Evolutionary conservation across 2,888 invertebrate genomes (phyloP), one percentile per base, ranked within the genome.

Genomic region (Prosapia bicincta): DNA sequence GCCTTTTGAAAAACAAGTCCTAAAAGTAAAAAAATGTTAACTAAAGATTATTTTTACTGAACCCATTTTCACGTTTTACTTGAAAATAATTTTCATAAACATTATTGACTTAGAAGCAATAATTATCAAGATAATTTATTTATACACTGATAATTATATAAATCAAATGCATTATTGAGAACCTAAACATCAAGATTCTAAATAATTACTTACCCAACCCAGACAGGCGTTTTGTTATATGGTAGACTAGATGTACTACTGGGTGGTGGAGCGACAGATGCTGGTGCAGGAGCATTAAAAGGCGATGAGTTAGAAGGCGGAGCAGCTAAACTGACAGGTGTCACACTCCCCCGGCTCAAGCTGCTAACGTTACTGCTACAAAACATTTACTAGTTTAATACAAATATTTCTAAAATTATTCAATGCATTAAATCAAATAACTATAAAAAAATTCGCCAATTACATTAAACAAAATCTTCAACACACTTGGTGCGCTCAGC

Each of bases 281-380:
- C 75, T 71, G 79, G 75, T 25, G 82, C 80, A 67, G 84, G 82
- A 66, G 81, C 82, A 77, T 81, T 71, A 72, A 75, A 77, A 1
- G 79, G 76, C 65, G 78, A 76, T 24, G 78, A 67, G 78, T 76
- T 73, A 74, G 79, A 26, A 74, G 78, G 70, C 25, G 81, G 78
- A 30, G 79, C 71, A 71, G 78, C 73, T 80, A 80, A 82, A 72
- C 82, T 82, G 28, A 85, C 83, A 26, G 85, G 85, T 67, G 86
- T 84, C 82, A 90, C 85, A 84, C 90, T 91, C 83, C 90, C 87
- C 83, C 94, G 89, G 82, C 93, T 94, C 84, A 94, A 86, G 85
- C 93, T 94, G 88, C 93, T 93, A 84, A 94, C 93, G 86, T 92
- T 94, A 88, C 93, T 94, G 89, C 90, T 90, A 87, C 82, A 86